These are phyloP conservation scores for Formica aserva DNA, from an alignment of 2,888 invertebrate genomes.

Conservation along the genomic window DNA sequence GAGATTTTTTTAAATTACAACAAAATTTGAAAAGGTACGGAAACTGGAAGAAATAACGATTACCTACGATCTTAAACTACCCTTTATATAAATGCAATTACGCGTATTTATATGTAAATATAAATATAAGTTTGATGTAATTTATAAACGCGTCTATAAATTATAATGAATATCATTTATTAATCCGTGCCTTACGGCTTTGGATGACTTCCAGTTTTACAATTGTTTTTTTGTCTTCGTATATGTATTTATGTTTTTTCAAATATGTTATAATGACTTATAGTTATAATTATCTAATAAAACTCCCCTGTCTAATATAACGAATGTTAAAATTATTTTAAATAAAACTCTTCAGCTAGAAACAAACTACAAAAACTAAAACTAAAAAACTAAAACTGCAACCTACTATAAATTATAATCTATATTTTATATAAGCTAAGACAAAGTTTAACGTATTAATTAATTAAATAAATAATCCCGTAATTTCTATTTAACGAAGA, in stretches of 20 bases:
- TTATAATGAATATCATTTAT: not conserved
- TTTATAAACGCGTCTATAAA: not conserved
- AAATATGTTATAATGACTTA: no score
- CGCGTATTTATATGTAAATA: not conserved
- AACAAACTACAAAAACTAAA: no score
- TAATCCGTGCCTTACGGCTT: no score
- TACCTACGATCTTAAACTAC: not conserved
- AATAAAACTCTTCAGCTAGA: no score
- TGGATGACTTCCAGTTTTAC: no score
- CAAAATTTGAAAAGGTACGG: not conserved
- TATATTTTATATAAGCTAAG: not conserved
- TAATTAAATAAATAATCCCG: conserved; percentile 5
- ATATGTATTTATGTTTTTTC: no score
- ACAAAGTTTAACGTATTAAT: conserved; percentile 23
- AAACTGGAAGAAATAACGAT: not conserved
- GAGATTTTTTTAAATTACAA: not conserved
- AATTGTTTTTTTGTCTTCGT: no score
- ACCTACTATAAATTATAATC: not conserved
- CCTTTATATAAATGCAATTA: not conserved
- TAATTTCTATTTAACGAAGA: conserved; percentile 13
- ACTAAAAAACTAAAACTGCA: no score
- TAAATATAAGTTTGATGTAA: not conserved
- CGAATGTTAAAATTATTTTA: no score
- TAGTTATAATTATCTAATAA: no score
- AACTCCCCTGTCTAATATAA: no score